A percentile compares a stretch with the other conserved stretches of the same genome.
These are phyloP conservation scores for Machaerirhynchus nigripectus DNA, from an alignment of 2,113 vertebrate genomes.

Conservation along the genomic window DNA sequence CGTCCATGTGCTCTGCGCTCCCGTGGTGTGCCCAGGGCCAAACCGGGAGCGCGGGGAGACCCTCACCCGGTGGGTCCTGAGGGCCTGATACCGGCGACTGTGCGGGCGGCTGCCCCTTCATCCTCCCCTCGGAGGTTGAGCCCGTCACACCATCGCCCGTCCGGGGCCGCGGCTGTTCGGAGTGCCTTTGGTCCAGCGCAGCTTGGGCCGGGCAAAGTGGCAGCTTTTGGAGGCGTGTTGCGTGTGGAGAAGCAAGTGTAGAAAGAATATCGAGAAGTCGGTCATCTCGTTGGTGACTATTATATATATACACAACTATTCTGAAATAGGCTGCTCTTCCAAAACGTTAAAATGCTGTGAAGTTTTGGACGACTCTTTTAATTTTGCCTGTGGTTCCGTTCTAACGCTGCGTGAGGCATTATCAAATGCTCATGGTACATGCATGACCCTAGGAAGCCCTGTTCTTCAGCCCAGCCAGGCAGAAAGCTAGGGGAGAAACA, in stretches of 20 bases:
- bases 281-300: fast-evolving
- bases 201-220: fast-evolving
- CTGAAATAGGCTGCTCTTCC: neutral
- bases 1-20: neutral
- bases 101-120: neutral
- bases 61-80: fast-evolving
- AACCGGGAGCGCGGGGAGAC: neutral
- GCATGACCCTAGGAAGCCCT: fast-evolving
- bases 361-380: neutral
- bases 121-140: neutral
- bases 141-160: fast-evolving
- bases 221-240: fast-evolving
- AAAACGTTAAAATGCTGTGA: neutral
- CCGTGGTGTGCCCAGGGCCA: fast-evolving
- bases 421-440: fast-evolving
- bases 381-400: fast-evolving
- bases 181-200: fast-evolving
- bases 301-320: neutral
- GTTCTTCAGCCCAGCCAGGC: neutral
- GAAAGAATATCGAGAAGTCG: too few relatives aligned
- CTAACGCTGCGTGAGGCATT: fast-evolving
- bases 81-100: too few relatives aligned
- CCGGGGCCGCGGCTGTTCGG: fast-evolving
- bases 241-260: fast-evolving
- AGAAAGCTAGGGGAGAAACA: too few relatives aligned